Percentiles rank a stretch among this genome's conserved stretches.
Conservation (phyloP, 2,888 invertebrate species). For the Drosophila antonietae region DNA sequence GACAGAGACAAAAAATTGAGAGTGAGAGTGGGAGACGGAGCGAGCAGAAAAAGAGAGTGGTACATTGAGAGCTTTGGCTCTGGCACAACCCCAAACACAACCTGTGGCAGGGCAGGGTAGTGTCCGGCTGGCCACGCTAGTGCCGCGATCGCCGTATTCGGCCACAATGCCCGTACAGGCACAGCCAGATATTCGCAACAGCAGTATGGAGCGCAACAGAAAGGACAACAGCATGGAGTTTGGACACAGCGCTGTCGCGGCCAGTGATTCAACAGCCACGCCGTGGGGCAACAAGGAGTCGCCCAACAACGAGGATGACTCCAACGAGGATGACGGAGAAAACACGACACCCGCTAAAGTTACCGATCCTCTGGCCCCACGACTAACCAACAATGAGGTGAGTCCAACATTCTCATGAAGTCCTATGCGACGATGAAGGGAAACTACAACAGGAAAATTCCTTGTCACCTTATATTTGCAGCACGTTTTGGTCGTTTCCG, state of each 20-base stretch:
- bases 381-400: constrained; percentile 82
- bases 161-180: constrained; percentile 47
- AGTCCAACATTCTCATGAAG: constrained; percentile 17
- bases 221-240: constrained; percentile 77
- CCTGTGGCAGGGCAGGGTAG: constrained; percentile 38
- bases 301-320: constrained; percentile 77
- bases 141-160: constrained; percentile 72
- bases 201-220: constrained; percentile 76
- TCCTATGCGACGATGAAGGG: not conserved
- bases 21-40: constrained; percentile 4
- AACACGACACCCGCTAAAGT: constrained; percentile 81
- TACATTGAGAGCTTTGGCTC: constrained; percentile 30
- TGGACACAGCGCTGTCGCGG: constrained; percentile 60
- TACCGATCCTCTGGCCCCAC: constrained; percentile 83
- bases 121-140: constrained; percentile 65
- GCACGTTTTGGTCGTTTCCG: constrained; percentile 88
- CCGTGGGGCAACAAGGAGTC: constrained; percentile 81
- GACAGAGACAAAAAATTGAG: too few relatives aligned
- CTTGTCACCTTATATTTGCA: constrained; percentile 35
- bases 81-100: constrained; percentile 35
- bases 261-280: constrained; percentile 38
- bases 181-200: constrained; percentile 22
- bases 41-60: constrained; percentile 12
- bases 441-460: not conserved
- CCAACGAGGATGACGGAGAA: constrained; percentile 82